These are phyloP conservation scores for Papio anubis DNA, from an alignment of 2,113 vertebrate genomes.

Conservation along the genomic window DNA sequence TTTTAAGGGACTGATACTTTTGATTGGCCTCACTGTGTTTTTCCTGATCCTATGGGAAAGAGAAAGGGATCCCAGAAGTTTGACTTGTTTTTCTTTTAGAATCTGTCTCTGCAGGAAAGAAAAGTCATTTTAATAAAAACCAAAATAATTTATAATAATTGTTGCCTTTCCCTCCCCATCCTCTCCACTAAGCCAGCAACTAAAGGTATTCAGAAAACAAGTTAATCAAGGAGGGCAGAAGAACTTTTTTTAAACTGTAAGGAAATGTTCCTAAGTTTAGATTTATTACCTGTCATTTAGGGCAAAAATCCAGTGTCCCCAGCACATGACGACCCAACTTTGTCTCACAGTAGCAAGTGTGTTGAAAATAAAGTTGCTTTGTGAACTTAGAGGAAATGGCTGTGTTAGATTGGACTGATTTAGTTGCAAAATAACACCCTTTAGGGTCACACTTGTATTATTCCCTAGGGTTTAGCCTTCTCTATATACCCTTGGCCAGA, in stretches of 20 bases:
- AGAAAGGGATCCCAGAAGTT: constrained; percentile 5
- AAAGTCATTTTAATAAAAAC: constrained; percentile 47
- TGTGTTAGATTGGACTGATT: constrained; percentile 18
- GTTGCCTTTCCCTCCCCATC: background rate
- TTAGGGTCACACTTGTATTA: background rate
- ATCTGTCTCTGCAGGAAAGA: constrained; percentile 35
- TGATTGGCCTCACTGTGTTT: constrained; percentile 1
- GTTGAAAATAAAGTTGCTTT: constrained; percentile 56
- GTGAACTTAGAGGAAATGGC: background rate
- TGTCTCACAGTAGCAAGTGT: constrained; percentile 6
- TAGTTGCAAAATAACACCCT: background rate
- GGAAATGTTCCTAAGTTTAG: constrained; percentile 19
- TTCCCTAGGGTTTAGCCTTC: background rate
- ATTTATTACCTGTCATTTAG: constrained; percentile 36
- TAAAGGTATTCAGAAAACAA: constrained; percentile 36
- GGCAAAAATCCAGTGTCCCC: background rate
- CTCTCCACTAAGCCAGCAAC: background rate
- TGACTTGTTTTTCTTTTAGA: constrained; percentile 30
- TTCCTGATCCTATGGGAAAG: constrained; percentile 13
- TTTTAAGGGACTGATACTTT: background rate
- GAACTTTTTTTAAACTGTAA: constrained; percentile 23
- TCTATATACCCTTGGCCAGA: background rate
- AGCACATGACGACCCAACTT: background rate
- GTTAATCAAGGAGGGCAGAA: background rate
- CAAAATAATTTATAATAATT: constrained; percentile 37